Evolutionary conservation across 2,888 invertebrate genomes (phyloP).

Genomic region (Julus scanicus): DNA sequence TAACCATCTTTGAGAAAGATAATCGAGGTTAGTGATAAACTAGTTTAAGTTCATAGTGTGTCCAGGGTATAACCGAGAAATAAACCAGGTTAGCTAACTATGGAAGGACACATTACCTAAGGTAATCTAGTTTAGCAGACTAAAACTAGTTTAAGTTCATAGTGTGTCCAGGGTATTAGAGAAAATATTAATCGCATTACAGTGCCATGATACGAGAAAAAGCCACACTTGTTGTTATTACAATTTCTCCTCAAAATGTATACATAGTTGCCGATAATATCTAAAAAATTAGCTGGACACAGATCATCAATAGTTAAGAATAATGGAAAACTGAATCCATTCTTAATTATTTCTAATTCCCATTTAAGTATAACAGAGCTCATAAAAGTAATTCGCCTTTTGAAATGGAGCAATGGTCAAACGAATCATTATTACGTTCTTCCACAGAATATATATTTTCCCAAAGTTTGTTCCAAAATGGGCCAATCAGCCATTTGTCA

Average conservation of each 20-base stretch:
- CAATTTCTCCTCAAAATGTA: too few species aligned
- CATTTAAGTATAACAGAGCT: background rate
- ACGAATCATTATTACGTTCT: background rate
- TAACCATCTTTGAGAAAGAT: too few species aligned
- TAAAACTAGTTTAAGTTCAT: too few species aligned
- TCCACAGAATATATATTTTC: background rate
- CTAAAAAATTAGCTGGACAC: background rate
- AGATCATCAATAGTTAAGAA: background rate
- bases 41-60: too few species aligned
- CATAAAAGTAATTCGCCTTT: background rate
- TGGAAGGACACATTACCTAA: too few species aligned
- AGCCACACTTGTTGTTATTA: too few species aligned
- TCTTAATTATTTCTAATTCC: slow-evolving; percentile 36
- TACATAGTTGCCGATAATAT: too few species aligned
- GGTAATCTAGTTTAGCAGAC: too few species aligned
- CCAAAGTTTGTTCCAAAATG: background rate
- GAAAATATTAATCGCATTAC: background rate
- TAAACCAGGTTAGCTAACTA: too few species aligned
- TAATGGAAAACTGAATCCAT: background rate
- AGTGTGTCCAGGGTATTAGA: too few species aligned
- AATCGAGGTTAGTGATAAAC: too few species aligned
- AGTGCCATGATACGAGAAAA: background rate
- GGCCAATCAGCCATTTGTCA: slow-evolving; percentile 36
- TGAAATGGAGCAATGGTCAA: slow-evolving; percentile 37
- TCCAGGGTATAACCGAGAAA: too few species aligned